phyloP scores from a whole-genome alignment of 1,140 invertebrate species.

The Caenorhabditis tropicalis region DNA sequence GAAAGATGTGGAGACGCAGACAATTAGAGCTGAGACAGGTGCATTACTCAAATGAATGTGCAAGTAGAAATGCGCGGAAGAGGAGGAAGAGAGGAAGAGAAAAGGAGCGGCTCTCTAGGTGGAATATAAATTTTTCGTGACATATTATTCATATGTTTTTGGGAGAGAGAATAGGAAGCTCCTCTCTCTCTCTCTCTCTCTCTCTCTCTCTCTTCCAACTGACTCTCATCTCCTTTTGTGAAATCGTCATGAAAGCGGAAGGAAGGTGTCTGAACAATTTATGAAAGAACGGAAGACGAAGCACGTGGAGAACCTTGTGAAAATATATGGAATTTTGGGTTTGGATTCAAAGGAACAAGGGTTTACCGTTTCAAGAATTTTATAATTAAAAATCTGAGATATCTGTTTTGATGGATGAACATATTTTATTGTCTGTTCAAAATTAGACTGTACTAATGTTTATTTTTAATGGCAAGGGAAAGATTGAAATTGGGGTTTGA shows the following conservation, averaged over 20 bases:
- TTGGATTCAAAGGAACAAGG: too few species aligned
- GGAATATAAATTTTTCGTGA: slow-evolving; percentile 38
- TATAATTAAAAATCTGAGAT: too few species aligned
- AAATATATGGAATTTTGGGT: background rate
- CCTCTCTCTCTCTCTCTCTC: background rate
- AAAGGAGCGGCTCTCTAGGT: background rate
- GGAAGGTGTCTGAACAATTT: slow-evolving; percentile 28
- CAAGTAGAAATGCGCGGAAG: background rate
- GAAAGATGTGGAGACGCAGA: background rate
- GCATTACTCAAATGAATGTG: slow-evolving; percentile 41
- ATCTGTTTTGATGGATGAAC: too few species aligned
- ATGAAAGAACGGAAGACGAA: slow-evolving; percentile 5
- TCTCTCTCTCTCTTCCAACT: background rate
- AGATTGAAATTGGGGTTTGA: too few species aligned
- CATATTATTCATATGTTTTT: slow-evolving; percentile 12
- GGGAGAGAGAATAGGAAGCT: background rate
- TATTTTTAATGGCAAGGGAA: too few species aligned
- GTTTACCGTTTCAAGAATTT: too few species aligned
- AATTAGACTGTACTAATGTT: too few species aligned
- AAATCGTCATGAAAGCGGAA: slow-evolving; percentile 13
- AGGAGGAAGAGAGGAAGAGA: background rate
- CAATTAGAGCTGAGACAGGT: slow-evolving; percentile 36
- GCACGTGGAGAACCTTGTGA: background rate
- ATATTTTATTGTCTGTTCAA: too few species aligned
- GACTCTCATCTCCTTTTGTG: background rate